Evolutionary conservation across 2,888 invertebrate genomes (phyloP).

Genomic region (Ypsolopha sequella): DNA sequence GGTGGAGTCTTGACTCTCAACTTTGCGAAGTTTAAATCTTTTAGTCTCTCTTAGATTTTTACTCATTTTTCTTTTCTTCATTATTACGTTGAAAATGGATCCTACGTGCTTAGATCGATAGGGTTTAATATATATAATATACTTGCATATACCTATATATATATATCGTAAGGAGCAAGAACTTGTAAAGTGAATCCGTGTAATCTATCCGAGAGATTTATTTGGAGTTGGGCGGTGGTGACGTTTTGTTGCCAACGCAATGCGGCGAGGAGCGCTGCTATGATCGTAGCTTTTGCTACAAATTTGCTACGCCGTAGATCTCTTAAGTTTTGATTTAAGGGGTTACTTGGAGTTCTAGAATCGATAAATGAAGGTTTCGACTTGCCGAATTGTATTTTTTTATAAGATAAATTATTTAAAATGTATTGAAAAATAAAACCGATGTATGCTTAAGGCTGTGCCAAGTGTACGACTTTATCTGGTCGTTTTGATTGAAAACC

Average conservation of each 20-base stretch:
- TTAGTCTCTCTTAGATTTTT: background rate
- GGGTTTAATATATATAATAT: slow-evolving; percentile 37
- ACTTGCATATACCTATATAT: too few species aligned
- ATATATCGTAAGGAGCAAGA: slow-evolving; percentile 40
- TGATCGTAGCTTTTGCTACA: slow-evolving; percentile 14
- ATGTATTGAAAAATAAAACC: too few species aligned
- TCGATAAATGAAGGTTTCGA: background rate
- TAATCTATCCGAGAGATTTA: slow-evolving; percentile 54
- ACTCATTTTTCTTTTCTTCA: background rate
- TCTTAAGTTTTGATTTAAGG: slow-evolving; percentile 9
- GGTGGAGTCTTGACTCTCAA: background rate
- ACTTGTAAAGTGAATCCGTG: slow-evolving; percentile 44
- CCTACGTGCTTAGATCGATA: slow-evolving; percentile 1
- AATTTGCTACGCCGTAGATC: slow-evolving; percentile 20
- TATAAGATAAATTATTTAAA: too few species aligned
- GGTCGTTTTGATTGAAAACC: too few species aligned
- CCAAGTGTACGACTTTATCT: too few species aligned
- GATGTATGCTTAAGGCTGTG: too few species aligned
- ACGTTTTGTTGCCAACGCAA: slow-evolving; percentile 36
- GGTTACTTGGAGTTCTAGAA: background rate
- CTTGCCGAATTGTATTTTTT: too few species aligned
- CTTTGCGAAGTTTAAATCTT: slow-evolving; percentile 1
- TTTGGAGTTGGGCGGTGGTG: slow-evolving; percentile 23
- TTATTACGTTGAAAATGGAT: too few species aligned
- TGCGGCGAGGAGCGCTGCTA: slow-evolving; percentile 33